phyloP scores from a whole-genome alignment of 2,888 invertebrate species.

The Drosophila ochracea region DNA sequence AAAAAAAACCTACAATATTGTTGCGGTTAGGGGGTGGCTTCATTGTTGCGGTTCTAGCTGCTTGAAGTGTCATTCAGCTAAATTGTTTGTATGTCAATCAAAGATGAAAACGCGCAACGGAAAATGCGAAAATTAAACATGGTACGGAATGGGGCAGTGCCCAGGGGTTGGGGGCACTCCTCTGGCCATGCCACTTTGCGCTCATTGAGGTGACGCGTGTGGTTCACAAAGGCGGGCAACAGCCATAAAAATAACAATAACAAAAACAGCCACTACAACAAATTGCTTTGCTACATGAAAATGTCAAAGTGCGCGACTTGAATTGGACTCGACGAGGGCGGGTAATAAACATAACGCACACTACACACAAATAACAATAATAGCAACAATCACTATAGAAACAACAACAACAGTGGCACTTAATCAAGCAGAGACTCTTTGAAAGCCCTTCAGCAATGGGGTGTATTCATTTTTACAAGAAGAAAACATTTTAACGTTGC shows the following conservation, averaged over 20 bases:
- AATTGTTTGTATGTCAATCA: conserved; percentile 82
- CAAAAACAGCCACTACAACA: conserved; percentile 65
- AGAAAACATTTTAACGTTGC: not conserved
- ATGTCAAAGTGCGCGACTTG: conserved; percentile 66
- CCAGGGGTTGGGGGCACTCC: conserved; percentile 12
- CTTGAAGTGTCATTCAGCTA: conserved; percentile 77
- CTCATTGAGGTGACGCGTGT: conserved; percentile 76
- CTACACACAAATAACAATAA: conserved; percentile 37
- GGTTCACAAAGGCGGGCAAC: conserved; percentile 52
- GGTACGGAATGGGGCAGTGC: conserved; percentile 22
- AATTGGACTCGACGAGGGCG: conserved; percentile 46
- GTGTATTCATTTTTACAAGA: conserved; percentile 6
- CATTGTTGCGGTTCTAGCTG: conserved; percentile 63
- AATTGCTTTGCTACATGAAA: conserved; percentile 72
- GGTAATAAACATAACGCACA: conserved; percentile 64
- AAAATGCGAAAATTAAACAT: conserved; percentile 83
- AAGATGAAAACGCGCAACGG: conserved; percentile 77
- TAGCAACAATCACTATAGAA: conserved; percentile 37
- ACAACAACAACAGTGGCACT: conserved; percentile 35
- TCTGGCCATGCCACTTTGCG: conserved; percentile 66
- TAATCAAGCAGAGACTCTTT: conserved; percentile 46
- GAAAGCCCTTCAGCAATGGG: conserved; percentile 38
- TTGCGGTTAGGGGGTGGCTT: conserved; percentile 55
- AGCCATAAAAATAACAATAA: conserved; percentile 40
- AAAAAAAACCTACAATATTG: conserved; percentile 38